Conservation (phyloP, 2,797 vertebrate species). For the Enteromius thamalakanensis region DNA sequence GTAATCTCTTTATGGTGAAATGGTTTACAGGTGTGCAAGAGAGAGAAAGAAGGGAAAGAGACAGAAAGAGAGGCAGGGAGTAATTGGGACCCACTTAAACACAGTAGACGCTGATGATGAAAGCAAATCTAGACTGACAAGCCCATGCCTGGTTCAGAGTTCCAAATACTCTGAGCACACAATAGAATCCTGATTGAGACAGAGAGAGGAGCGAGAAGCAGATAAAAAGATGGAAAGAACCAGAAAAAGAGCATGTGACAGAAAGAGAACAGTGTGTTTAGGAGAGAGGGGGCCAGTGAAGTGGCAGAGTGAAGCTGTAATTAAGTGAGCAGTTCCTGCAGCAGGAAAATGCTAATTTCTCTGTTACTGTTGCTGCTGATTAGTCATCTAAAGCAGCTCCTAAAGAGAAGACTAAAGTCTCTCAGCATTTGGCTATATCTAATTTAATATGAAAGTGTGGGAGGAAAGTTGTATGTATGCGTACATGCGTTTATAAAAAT, state of each 20-base stretch:
- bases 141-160: conserved; percentile 36
- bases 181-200: conserved; percentile 76
- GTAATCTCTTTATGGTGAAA: neutral
- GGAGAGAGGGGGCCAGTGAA: conserved; percentile 20
- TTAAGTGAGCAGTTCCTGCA: conserved; percentile 73
- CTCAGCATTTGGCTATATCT: conserved; percentile 5
- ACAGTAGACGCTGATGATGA: conserved; percentile 49
- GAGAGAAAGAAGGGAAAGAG: neutral
- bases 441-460: conserved; percentile 26
- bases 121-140: conserved; percentile 51
- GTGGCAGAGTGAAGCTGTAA: conserved; percentile 70
- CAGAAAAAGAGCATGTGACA: conserved; percentile 10
- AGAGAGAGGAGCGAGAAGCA: conserved; percentile 41
- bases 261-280: conserved; percentile 42
- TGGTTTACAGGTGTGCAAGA: conserved; percentile 23
- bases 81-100: conserved; percentile 35
- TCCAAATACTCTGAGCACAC: conserved; percentile 58
- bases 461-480: neutral
- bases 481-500: neutral
- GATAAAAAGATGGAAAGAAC: conserved; percentile 24
- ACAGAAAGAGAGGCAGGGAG: conserved; percentile 9
- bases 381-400: conserved; percentile 62
- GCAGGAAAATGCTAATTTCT: conserved; percentile 76
- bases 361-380: conserved; percentile 74
- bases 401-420: conserved; percentile 55